A percentile compares a stretch with the other conserved stretches of the same genome.
These are phyloP conservation scores for Sialia sialis DNA, from an alignment of 2,113 vertebrate genomes.

Conservation along the genomic window DNA sequence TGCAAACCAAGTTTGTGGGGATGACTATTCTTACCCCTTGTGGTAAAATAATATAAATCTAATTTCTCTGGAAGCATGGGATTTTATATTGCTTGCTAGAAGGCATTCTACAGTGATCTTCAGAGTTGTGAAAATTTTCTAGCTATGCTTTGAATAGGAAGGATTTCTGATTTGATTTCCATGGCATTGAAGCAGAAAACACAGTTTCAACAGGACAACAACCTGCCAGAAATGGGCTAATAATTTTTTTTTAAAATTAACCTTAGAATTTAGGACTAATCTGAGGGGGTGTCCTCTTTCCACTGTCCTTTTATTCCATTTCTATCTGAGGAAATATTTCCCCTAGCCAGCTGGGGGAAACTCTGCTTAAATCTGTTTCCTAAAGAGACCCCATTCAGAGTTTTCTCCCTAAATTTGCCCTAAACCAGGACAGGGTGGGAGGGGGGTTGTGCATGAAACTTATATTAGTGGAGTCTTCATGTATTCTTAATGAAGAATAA, in stretches of 20 bases:
- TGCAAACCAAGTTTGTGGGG: background rate
- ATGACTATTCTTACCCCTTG: background rate
- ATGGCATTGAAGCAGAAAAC: background rate
- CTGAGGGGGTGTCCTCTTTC: background rate
- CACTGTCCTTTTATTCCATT: too few relatives aligned
- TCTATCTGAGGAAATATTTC: too few relatives aligned
- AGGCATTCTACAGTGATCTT: background rate
- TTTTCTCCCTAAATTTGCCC: too few relatives aligned
- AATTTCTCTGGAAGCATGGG: background rate
- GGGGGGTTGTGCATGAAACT: background rate
- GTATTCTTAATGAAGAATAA: background rate
- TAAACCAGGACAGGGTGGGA: too few relatives aligned
- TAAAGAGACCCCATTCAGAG: too few relatives aligned
- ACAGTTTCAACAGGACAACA: background rate
- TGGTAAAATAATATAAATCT: background rate
- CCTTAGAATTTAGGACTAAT: background rate
- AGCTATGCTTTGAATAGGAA: background rate
- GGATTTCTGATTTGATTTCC: background rate
- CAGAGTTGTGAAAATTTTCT: background rate
- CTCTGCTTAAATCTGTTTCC: too few relatives aligned
- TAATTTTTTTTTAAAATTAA: background rate
- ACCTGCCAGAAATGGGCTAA: background rate
- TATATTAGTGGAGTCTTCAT: background rate
- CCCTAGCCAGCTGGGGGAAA: too few relatives aligned
- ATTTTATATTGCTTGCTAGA: background rate